Base-by-base conservation (phyloP, 2,113 vertebrate genomes). In the Thalassarche chlororhynchos region DNA sequence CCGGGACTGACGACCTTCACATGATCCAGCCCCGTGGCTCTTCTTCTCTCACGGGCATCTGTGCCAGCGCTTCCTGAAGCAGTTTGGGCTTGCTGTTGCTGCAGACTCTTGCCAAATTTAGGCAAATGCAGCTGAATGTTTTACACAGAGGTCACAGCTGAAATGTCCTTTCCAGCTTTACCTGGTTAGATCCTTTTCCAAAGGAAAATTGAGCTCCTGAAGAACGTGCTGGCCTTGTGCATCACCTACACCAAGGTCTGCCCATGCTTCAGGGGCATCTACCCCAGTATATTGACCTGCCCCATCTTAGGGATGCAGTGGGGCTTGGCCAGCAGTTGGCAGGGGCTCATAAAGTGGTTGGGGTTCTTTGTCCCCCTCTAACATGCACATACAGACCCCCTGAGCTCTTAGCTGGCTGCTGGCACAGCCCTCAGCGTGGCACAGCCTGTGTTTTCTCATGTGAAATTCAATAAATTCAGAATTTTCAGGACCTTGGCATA, bases 391-490 rank as follows among this genome's bases (percentile, higher is more conserved):
- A 61, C 24, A 91, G 57, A 54, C 49, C 24, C 32, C 28, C 51
- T 15, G 28, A 87, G 72, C 69, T 78, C 92, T 95, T 78, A 47
- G 72, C 57, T 77, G 55, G 82, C 83, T 95, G 65, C 86, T 96
- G 93, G 76, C 84, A 86, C 42, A 57, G 86, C 51, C 86, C 42
- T 82, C 76, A 31, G n/a, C 3, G 1, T 62, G 74, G 54, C 75
- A 91, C 71, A 93, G 66, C 66, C 66, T 85, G 46, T 84, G 84
- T 83, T 96, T 96, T 92, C 91, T 96, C 89, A 66, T 85, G 93
- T 77, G 82, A 89, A 96, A 96, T 95, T 91, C 91, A 93, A 94
- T 91, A 95, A 95, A 96, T 94, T 79, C 93, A 90, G 71, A 82
- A 77, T 95, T 96, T 95, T 94, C 78, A 74, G 78, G 79, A 90